Base-by-base conservation (phyloP, 1,140 invertebrate genomes). In the Gryllus bimaculatus region DNA sequence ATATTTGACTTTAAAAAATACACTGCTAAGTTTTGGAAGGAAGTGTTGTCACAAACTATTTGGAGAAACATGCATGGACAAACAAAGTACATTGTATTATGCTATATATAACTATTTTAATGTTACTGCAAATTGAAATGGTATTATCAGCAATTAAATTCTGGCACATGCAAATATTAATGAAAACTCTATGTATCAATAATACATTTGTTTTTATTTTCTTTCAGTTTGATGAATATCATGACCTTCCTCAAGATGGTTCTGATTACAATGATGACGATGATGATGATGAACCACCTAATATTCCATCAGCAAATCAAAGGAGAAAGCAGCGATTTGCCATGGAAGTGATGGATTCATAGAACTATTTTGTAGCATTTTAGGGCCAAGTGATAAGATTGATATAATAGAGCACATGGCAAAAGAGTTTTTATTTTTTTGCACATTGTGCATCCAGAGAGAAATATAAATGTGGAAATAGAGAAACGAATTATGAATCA, bases 161-260 rank as follows among this genome's bases (percentile, higher is more conserved):
- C 5, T 39, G 26, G 26, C 26, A 39, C 26, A 39, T 39, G 26
- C 26, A 39, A 39, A 39, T 39, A 39, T 39, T 39, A 39, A 39
- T 39, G 26, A 39, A 1, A 2, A 39, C 26, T 39, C 26, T 39
- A 39, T 39, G 5, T 39, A 39, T 39, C 26, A 39, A 39, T 39
- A 39, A 39, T 39, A 39, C 26, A 39, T 39, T 39, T 39, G 26
- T 39, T 39, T 39, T 39, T 39, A 39, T 39, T 39, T 39, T 39
- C 26, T 80, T 78, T 39, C 66, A 80, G 80, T 73, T 80, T 78
- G 80, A 80, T 39, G 80, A 80, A 48, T 80, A 80, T 73, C 80
- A 77, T 78, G 80, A 80, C 73, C 21, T 80, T 78, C 80, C 80
- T 54, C 80, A 80, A 76, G 80, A 80, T 73, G 75, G 80, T n/a